Base-by-base conservation (phyloP, 2,797 vertebrate species). In the Leptodactylus fallax region DNA sequence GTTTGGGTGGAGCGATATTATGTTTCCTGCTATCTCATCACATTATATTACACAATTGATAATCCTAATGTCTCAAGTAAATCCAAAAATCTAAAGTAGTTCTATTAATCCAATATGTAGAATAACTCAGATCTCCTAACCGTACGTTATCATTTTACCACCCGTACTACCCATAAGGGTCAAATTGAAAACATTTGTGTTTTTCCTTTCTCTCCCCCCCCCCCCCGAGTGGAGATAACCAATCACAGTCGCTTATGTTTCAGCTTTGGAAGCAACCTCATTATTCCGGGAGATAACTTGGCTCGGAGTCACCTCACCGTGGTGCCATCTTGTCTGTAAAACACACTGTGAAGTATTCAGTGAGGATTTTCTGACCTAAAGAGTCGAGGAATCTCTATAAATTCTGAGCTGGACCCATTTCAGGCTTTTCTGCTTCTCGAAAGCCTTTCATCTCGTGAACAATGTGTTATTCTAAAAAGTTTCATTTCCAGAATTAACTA, bases 261-360 rank as follows among this genome's bases (percentile, higher is more conserved):
- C 85, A 92, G 91, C 87, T 88, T 87, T 92, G 92, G 74, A 85
- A 91, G 87, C 72, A 92, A 89, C 90, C 88, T 93, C 92, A 93
- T 93, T 92, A 92, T 90, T 93, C 93, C 90, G 90, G 78, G 87
- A 90, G 91, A 92, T 93, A 92, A 93, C 92, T 93, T 92, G 88
- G 91, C 91, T 92, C 86, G 74, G 78, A 87, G 89, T 87, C 0
- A 90, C 91, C 92, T 93, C 89, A 88, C 87, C 88, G 27, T 91
- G 92, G 93, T 94, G 93, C 93, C 93, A 93, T 92, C 91, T 93
- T 0, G 92, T 94, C 94, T 94, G 91, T 93, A 86, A 88, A 92
- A 85, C n/a, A 87, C 71, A 85, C 47, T 14, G 0, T 82, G 85
- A 88, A 84, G 60, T 79, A 83, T 83, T 86, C 80, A 83, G 60